A percentile compares a stretch with the other conserved stretches of the same genome.
Evolutionary conservation across 2,113 vertebrate species (phyloP).

Genomic region (Neopipo cinnamomea): DNA sequence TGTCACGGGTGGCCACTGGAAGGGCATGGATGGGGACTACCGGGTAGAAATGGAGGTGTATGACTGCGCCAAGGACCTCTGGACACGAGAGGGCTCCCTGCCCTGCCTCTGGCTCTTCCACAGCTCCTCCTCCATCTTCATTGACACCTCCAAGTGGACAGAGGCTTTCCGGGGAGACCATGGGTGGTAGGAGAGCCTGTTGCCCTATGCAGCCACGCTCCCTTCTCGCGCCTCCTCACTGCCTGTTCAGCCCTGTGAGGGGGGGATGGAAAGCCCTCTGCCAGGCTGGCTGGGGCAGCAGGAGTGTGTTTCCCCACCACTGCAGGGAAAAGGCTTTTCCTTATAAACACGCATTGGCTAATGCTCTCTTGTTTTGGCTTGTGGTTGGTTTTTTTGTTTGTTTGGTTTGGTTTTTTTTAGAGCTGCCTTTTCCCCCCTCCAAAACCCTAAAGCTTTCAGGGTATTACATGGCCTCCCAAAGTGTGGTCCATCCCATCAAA

Average conservation of each 20-base stretch:
- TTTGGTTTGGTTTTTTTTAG: background rate
- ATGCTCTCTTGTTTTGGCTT: background rate
- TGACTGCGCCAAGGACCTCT: constrained; percentile 77
- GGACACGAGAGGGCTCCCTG: constrained; percentile 83
- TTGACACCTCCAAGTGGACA: constrained; percentile 87
- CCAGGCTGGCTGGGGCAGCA: background rate
- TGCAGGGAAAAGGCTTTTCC: background rate
- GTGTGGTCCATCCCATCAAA: background rate
- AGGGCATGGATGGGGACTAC: constrained; percentile 94
- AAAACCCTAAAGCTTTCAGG: background rate
- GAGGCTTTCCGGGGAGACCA: constrained; percentile 69
- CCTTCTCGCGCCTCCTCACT: background rate
- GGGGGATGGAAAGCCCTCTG: background rate
- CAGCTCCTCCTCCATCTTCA: constrained; percentile 84
- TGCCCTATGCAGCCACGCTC: background rate
- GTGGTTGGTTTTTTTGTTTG: background rate
- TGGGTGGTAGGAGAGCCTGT: background rate
- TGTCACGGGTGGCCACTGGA: constrained; percentile 93
- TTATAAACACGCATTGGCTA: background rate
- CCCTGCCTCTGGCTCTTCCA: constrained; percentile 95
- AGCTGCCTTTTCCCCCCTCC: accelerated
- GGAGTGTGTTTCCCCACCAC: background rate
- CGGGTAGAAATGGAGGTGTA: constrained; percentile 93
- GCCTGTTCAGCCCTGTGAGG: background rate
- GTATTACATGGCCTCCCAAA: background rate